Conservation (phyloP, 2,113 vertebrate genomes). For the Rousettus leschenaultii region DNA sequence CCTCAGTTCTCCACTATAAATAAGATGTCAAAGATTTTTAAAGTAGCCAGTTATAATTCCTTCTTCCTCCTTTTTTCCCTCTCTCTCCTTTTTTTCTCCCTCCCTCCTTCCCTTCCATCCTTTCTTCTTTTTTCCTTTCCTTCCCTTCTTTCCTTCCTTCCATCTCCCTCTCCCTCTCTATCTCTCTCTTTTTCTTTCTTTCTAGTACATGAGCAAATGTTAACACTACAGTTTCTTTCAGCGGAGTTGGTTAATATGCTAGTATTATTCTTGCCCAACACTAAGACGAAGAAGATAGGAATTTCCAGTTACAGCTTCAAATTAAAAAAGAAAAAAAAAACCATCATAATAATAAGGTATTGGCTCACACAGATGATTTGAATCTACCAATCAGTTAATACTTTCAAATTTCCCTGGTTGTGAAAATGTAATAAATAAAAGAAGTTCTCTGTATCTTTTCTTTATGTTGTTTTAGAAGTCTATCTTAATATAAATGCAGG, state of each 20-base stretch:
- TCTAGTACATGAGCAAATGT: background rate
- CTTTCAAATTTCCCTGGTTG: slow-evolving; percentile 26
- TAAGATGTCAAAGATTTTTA: background rate
- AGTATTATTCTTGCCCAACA: background rate
- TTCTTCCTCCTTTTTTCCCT: background rate
- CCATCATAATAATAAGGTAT: background rate
- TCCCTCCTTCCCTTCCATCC: too few species aligned
- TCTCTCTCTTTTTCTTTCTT: accelerated
- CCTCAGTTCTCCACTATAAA: slow-evolving; percentile 7
- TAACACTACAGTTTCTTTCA: background rate
- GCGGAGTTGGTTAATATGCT: slow-evolving; percentile 1
- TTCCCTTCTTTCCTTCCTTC: too few species aligned
- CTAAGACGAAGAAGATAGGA: background rate
- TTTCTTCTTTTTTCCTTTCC: background rate
- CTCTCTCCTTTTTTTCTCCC: background rate
- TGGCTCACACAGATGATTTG: background rate
- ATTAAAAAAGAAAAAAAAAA: background rate
- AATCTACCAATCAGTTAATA: slow-evolving; percentile 4
- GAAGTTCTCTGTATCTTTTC: background rate
- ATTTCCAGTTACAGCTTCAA: background rate
- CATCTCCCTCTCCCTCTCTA: too few species aligned
- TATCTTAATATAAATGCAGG: background rate
- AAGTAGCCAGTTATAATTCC: background rate
- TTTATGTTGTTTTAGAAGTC: slow-evolving; percentile 1
- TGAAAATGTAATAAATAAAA: background rate